These are phyloP conservation scores for Peromyscus nudipes DNA, from an alignment of 2,797 vertebrate genomes.

Conservation along the genomic window DNA sequence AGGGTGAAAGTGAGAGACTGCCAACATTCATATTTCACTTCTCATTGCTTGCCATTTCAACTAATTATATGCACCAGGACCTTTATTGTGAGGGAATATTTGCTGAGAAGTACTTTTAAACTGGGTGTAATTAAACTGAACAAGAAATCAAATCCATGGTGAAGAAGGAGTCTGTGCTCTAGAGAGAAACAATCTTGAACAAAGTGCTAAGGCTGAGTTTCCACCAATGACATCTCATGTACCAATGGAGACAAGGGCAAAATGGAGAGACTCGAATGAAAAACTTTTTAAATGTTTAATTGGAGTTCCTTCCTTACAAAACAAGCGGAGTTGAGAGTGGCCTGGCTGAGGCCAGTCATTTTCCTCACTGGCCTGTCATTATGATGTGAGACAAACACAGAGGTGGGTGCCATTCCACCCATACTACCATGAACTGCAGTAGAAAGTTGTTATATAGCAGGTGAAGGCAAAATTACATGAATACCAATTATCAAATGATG, in stretches of 20 bases:
- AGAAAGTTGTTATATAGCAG: background rate
- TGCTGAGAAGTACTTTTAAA: background rate
- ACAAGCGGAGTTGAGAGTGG: background rate
- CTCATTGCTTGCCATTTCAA: background rate
- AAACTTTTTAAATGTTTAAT: background rate
- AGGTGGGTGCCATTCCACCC: background rate
- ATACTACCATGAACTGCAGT: background rate
- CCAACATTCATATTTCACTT: background rate
- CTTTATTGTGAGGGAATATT: background rate
- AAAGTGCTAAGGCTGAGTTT: background rate
- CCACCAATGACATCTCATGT: background rate
- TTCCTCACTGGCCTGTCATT: too few relatives aligned
- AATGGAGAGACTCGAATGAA: background rate
- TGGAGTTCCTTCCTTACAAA: background rate
- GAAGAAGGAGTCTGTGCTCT: background rate
- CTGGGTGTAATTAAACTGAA: background rate
- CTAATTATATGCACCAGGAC: background rate
- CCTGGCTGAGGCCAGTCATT: background rate
- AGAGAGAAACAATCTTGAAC: background rate
- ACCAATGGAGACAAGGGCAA: background rate
- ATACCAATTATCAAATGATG: background rate
- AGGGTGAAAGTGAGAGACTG: background rate
- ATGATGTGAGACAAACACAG: background rate
- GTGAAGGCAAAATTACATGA: background rate
- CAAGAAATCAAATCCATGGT: background rate